Percentiles rank a stretch among this genome's conserved stretches.
Conservation (phyloP, 1,140 invertebrate genomes). For the Ceratina australensis region DNA sequence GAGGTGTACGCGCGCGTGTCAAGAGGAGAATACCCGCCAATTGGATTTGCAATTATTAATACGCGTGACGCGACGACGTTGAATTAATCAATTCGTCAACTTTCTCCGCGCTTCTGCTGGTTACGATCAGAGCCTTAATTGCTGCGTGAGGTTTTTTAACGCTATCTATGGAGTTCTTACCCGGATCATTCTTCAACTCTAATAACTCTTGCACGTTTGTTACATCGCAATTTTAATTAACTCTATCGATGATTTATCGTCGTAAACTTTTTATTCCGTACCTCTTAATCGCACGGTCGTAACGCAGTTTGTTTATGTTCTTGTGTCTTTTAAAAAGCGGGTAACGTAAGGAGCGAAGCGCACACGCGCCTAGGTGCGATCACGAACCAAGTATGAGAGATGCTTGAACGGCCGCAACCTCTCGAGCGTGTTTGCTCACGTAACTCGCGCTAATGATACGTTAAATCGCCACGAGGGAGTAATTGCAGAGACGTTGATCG, state of each 20-base stretch:
- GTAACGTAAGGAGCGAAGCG: not conserved
- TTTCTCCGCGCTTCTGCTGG: not conserved
- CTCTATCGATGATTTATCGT: too few species aligned
- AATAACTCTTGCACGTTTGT: too few species aligned
- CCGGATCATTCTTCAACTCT: too few species aligned
- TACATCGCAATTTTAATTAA: too few species aligned
- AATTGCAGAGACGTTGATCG: conserved; percentile 59
- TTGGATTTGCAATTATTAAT: too few species aligned
- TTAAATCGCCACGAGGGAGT: conserved; percentile 62
- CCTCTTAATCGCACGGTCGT: too few species aligned
- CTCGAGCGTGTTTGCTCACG: conserved; percentile 60
- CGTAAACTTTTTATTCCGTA: too few species aligned
- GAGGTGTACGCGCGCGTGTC: not conserved
- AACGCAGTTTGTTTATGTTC: too few species aligned
- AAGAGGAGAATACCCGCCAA: too few species aligned
- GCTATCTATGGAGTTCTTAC: too few species aligned
- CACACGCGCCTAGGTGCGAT: not conserved
- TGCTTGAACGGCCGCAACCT: conserved; percentile 41
- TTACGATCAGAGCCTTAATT: not conserved
- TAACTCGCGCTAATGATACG: conserved; percentile 65
- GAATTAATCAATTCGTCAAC: not conserved
- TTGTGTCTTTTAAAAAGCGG: too few species aligned
- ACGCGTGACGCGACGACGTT: not conserved
- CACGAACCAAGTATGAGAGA: conserved; percentile 37
- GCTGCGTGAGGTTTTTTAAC: too few species aligned